Evolutionary conservation across 2,797 vertebrate species (phyloP), one percentile per base, ranked within the genome.

Genomic region (Channallabes apus): DNA sequence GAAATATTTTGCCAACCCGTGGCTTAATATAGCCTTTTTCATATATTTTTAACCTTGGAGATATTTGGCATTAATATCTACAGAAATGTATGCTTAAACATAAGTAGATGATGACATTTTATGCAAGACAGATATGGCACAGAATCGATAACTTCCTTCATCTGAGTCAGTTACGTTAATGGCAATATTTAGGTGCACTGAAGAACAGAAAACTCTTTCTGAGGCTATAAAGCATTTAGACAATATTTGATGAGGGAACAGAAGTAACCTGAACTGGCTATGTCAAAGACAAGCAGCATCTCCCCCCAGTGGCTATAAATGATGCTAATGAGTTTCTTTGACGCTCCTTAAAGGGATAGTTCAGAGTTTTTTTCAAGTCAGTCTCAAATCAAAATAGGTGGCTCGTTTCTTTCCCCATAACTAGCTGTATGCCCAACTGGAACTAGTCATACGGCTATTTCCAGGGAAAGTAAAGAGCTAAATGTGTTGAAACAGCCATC

Each of bases 271-370:
- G n/a, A 85, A 69, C 75, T 27, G 84, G 56, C 12, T 0, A 4
- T 32, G 27, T 56, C 69, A 83, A 83, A 61, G 22, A 6, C 58
- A 8, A 67, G 51, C 65, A 29, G 17, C 3, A 12, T 22, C 77
- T 54, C 56, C 32, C 29, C 64, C 71, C 58, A 6, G 80, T 80
- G 80, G 69, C 51, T 24, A 73, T 59, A 73, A 12, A 71, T 46
- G 3, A 67, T 51, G 9, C 32, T 20, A 54, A 24, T 14, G 27
- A 58, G 17, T 27, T 58, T 76, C 59, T 75, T 62, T 59, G 65
- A 59, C n/a, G 56, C 20, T 56, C 20, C 35, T 20, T 7, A 64
- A 17, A 46, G 8, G 41, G 41, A 46, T 46, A 11, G 1, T 2
- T 46, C 9, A 46, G 46, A 1, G 38, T 38, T 38, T 38, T 38